Conservation (phyloP, 1,140 invertebrate species). For the Tyrophagus putrescentiae region DNA sequence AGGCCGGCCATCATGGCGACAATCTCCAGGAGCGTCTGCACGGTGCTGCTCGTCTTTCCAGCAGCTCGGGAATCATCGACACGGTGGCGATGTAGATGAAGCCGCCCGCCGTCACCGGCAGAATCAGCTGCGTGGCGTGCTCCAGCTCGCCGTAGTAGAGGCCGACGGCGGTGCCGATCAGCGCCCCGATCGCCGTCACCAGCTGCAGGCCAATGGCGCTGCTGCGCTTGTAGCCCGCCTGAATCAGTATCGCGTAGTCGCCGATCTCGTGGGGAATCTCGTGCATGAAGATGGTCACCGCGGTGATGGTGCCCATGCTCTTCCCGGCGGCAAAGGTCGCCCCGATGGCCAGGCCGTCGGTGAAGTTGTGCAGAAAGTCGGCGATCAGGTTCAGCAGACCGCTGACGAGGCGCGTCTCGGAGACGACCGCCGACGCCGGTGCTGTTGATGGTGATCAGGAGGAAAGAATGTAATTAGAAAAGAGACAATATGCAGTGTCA, state of each 20-base stretch:
- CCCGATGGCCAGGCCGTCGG: slow-evolving; percentile 88
- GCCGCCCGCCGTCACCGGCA: slow-evolving; percentile 91
- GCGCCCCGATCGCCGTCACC: slow-evolving; percentile 79
- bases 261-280: slow-evolving; percentile 97
- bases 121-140: slow-evolving; percentile 61
- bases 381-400: slow-evolving; percentile 86
- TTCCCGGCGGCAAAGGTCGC: slow-evolving; percentile 82
- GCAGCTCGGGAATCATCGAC: slow-evolving; percentile 81
- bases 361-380: slow-evolving; percentile 91
- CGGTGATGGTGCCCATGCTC: slow-evolving; percentile 66
- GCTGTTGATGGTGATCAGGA: not conserved
- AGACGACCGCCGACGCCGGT: not conserved
- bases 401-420: slow-evolving; percentile 41
- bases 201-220: slow-evolving; percentile 85
- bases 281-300: slow-evolving; percentile 81
- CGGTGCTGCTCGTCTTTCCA: slow-evolving; percentile 60
- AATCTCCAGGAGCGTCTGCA: slow-evolving; percentile 72
- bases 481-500: not conserved
- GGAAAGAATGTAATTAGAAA: not conserved
- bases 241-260: slow-evolving; percentile 90
- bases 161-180: slow-evolving; percentile 74
- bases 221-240: slow-evolving; percentile 72
- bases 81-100: slow-evolving; percentile 97
- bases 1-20: slow-evolving; percentile 63
- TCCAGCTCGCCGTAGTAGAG: slow-evolving; percentile 58